Evolutionary conservation across 2,113 vertebrate genomes (phyloP).

Genomic region (Pachyramphus minor): DNA sequence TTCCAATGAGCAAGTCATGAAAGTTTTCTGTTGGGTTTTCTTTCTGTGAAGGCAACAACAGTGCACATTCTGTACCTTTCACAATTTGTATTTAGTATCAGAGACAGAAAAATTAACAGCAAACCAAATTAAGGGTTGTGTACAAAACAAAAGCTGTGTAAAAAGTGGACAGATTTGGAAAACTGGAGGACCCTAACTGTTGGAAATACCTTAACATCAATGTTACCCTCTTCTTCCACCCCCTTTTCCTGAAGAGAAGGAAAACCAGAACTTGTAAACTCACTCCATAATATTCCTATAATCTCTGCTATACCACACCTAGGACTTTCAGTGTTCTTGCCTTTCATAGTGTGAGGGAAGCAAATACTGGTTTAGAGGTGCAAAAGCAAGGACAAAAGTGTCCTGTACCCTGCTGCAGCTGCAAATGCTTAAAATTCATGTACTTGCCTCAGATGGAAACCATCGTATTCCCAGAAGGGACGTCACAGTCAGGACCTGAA

Average conservation of each 20-base stretch:
- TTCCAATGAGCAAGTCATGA: neutral
- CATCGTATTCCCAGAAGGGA: neutral
- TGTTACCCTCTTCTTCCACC: neutral
- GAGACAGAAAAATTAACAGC: neutral
- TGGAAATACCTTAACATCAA: neutral
- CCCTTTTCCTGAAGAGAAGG: neutral
- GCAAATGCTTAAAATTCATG: neutral
- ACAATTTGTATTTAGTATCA: neutral
- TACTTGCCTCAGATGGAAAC: neutral
- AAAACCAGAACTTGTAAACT: neutral
- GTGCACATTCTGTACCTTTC: neutral
- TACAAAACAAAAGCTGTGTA: neutral
- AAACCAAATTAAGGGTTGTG: neutral
- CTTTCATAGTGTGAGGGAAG: neutral
- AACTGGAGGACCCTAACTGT: neutral
- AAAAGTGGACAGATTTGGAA: neutral
- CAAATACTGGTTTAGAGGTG: neutral
- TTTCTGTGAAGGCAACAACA: neutral
- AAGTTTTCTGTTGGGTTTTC: neutral
- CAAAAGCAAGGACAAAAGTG: neutral
- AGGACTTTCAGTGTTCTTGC: neutral
- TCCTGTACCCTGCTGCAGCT: neutral
- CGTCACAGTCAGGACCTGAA: neutral
- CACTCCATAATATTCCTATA: neutral
- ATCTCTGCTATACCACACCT: neutral